phyloP scores from a whole-genome alignment of 2,113 vertebrate species.

The Clinocottus analis region DNA sequence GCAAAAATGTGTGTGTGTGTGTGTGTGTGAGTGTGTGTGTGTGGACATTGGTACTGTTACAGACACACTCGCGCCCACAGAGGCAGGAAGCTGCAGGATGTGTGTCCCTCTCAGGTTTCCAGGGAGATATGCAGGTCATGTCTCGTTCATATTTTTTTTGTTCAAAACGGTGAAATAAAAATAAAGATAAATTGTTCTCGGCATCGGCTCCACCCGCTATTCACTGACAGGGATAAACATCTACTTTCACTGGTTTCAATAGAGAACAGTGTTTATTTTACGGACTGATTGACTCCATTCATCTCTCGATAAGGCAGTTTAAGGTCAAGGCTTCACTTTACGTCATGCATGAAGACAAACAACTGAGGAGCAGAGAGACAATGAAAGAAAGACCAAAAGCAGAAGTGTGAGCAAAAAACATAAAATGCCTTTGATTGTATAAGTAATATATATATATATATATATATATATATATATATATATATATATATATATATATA shows the following conservation, averaged over 20 bases:
- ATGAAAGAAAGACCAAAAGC: too few species aligned
- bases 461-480: too few species aligned
- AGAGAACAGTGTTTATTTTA: neutral
- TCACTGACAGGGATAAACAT: neutral
- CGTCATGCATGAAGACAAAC: neutral
- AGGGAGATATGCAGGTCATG: slow-evolving; percentile 47
- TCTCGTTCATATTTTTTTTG: slow-evolving; percentile 37
- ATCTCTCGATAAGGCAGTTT: neutral
- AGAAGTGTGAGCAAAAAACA: too few species aligned
- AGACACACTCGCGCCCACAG: slow-evolving; percentile 12
- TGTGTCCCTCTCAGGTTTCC: slow-evolving; percentile 37
- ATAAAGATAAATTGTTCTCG: slow-evolving; percentile 2
- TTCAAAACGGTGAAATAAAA: neutral
- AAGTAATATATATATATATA: too few species aligned
- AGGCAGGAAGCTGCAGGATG: slow-evolving; percentile 50
- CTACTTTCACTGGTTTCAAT: slow-evolving; percentile 17
- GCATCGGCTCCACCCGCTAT: neutral
- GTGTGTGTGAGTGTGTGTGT: neutral
- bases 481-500: too few species aligned
- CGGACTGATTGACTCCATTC: neutral
- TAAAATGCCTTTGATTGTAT: too few species aligned
- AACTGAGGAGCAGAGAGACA: neutral
- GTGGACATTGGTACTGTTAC: neutral
- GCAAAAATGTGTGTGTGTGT: neutral
- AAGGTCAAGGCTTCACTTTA: slow-evolving; percentile 9